A percentile compares a stretch with the other conserved stretches of the same genome.
These are phyloP conservation scores for Anolis sagrei DNA, from an alignment of 2,113 vertebrate species.

Conservation along the genomic window DNA sequence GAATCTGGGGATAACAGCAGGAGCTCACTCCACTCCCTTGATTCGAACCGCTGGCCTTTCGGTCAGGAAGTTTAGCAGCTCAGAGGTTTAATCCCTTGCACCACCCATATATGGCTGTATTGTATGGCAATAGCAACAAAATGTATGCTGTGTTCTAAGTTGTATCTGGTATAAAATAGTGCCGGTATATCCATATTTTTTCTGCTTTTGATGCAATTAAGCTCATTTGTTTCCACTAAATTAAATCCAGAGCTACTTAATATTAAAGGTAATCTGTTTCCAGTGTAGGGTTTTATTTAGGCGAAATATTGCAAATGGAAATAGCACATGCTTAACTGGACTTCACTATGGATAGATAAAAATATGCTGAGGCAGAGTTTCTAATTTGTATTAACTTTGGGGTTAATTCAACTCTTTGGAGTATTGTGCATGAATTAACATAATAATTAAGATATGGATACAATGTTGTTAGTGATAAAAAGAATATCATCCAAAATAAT, in stretches of 20 bases:
- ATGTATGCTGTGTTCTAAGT: not conserved
- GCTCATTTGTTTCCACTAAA: not conserved
- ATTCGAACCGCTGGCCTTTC: too few species aligned
- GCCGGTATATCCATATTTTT: not conserved
- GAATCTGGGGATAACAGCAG: too few species aligned
- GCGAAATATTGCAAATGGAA: not conserved
- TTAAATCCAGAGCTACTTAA: not conserved
- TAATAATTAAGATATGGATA: slow-evolving; percentile 71
- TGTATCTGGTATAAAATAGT: not conserved
- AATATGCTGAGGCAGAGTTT: slow-evolving; percentile 27
- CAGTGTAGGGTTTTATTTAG: slow-evolving; percentile 12
- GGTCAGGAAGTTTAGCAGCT: too few species aligned
- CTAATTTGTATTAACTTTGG: slow-evolving; percentile 48
- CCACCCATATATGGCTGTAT: not conserved
- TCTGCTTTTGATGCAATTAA: not conserved
- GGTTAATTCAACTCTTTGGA: slow-evolving; percentile 56
- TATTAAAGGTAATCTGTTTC: not conserved
- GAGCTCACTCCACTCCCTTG: too few species aligned
- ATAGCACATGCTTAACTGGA: not conserved
- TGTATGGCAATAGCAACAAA: too few species aligned
- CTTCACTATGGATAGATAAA: slow-evolving; percentile 38
- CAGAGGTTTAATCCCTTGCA: too few species aligned
- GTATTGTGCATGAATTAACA: slow-evolving; percentile 64
- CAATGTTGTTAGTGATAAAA: slow-evolving; percentile 63
- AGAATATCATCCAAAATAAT: not conserved